These are phyloP conservation scores for Bimastos eiseni DNA, from an alignment of 2,888 invertebrate genomes.

Conservation along the genomic window DNA sequence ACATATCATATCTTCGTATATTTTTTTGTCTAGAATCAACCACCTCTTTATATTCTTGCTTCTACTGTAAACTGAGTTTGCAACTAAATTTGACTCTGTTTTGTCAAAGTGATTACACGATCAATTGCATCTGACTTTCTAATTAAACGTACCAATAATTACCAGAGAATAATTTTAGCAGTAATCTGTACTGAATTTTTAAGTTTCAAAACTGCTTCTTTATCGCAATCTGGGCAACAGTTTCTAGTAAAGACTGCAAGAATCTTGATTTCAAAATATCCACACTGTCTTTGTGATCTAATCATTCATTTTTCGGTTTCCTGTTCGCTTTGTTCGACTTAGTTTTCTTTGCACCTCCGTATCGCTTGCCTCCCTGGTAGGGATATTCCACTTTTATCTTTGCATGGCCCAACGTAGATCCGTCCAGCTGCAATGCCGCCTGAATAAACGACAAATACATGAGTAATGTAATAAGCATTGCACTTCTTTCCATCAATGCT, in stretches of 20 bases:
- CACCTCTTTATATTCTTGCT: background rate
- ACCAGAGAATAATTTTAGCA: background rate
- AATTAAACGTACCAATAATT: too few relatives aligned
- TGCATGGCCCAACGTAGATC: background rate
- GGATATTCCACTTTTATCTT: background rate
- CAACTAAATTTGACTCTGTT: background rate
- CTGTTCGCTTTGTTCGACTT: background rate
- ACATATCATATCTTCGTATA: too few relatives aligned
- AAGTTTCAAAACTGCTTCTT: background rate
- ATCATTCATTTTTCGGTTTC: background rate
- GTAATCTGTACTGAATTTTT: background rate
- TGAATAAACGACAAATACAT: background rate
- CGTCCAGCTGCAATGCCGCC: background rate
- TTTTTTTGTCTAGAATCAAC: too few relatives aligned
- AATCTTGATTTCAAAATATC: background rate
- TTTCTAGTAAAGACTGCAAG: background rate
- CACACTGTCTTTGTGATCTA: background rate
- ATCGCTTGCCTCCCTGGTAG: slow-evolving; percentile 15
- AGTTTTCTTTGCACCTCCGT: background rate
- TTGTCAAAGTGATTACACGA: background rate
- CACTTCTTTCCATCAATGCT: background rate
- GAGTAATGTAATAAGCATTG: background rate
- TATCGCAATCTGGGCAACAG: background rate
- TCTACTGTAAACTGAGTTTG: background rate
- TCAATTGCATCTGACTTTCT: background rate